Evolutionary conservation across 2,113 vertebrate genomes (phyloP).

Genomic region (Oncorhynchus gorbuscha): DNA sequence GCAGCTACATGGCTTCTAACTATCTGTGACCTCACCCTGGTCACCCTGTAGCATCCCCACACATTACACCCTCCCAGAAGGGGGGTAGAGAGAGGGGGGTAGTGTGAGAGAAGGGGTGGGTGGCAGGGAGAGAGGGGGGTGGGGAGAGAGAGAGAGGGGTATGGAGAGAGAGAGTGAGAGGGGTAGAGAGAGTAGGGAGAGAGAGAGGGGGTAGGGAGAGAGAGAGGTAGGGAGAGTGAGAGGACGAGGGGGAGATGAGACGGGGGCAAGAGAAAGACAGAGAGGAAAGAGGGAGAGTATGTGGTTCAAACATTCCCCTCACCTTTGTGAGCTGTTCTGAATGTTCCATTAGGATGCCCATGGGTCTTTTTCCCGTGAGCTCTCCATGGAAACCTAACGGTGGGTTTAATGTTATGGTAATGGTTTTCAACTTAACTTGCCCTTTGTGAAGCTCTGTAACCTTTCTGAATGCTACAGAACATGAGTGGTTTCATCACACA

Average conservation of each 20-base stretch:
- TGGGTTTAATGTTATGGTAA: neutral
- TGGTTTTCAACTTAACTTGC: neutral
- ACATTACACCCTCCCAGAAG: neutral
- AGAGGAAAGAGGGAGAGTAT: neutral
- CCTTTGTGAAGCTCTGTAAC: neutral
- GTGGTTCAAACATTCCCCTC: neutral
- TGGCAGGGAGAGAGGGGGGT: no score
- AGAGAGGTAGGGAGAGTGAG: no score
- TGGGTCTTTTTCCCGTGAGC: neutral
- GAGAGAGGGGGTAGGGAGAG: no score
- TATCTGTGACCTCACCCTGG: neutral
- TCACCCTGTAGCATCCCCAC: neutral
- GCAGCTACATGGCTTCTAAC: neutral
- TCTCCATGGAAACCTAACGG: neutral
- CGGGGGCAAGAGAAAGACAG: no score
- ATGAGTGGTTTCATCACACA: neutral
- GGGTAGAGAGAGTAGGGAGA: no score
- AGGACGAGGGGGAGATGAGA: no score
- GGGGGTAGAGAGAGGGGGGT: no score
- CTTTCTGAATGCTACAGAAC: neutral
- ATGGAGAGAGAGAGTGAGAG: no score
- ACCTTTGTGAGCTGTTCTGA: neutral
- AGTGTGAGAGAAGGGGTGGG: no score
- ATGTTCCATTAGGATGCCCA: slow-evolving; percentile 4
- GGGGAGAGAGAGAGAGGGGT: no score